Base-by-base conservation (phyloP, 2,113 vertebrate species). In the Numida meleagris region DNA sequence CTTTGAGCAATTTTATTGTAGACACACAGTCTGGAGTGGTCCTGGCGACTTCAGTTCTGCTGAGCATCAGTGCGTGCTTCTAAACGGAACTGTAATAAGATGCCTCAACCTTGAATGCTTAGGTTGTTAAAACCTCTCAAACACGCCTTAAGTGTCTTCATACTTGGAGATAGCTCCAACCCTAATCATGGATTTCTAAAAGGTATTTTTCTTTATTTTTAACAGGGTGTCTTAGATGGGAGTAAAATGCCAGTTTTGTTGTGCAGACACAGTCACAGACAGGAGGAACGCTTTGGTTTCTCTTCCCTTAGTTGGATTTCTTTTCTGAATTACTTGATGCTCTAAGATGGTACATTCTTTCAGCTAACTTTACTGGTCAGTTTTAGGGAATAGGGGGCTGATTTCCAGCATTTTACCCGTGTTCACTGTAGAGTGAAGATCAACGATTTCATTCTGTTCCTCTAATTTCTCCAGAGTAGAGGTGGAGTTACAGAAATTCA, bases 61-160 rank as follows among this genome's bases (percentile, higher is more conserved):
- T 27, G 9, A 88, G 58, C 21, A 2, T 51, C 2, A 43, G n/a
- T 43, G 29, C 17, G 0, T 34, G 8, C 5, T 4, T 90, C 68
- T 66, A 73, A 65, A 71, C 27, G 12, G 45, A 12, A 74, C 24
- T 46, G 84, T 29, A 11, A 55, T 82, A 68, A 12, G n/a, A 19
- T 58, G 3, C 16, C 18, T 33, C 12, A 4, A 8, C 58, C 63
- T 62, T 29, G 51, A 43, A 45, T 27, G 21, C 34, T 63, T 29
- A 51, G 33, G 2, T 62, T 3, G n/a, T 53, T 40, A n/a, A 92
- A 86, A 59, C 29, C 24, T 71, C 74, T 74, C 70, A 70, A 95
- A 42, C 0, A 0, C 24, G 5, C 15, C 6, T 57, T 62, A 17
- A 18, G 12, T 72, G 8, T 67, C 34, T 58, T 86, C 25, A 4